Evolutionary conservation across 2,113 vertebrate genomes (phyloP), one percentile per base, ranked within the genome.

Genomic region (Zosterops lateralis): DNA sequence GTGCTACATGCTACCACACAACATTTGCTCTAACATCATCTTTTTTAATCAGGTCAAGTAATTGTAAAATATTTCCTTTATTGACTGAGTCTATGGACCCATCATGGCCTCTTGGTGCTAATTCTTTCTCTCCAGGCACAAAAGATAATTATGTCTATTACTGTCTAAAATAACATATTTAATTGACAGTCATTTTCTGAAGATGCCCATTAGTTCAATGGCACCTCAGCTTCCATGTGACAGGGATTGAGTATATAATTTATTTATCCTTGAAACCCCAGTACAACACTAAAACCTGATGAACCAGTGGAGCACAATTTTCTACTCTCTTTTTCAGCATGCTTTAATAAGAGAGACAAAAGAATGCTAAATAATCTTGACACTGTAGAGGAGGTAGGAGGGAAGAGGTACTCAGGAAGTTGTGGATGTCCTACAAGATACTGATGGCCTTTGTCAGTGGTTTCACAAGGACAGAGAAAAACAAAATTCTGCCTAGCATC

Each of bases 61-160:
- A 97, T 88, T 97, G 90, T 86, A 96, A 95, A 98, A 97, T 96
- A 95, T 97, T 90, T 97, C 95, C 83, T 97, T 97, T 97, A 96
- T 94, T 96, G 93, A 96, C 91, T 94, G 61, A 93, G 96, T 97
- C 94, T 96, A 71, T 97, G 93, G 96, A 97, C 81, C 90, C 90
- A 97, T 97, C 93, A 96, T 85, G 62, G 87, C 21, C 84, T 96
- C 92, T 95, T 71, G 92, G 87, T 67, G 67, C 44, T 88, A 91
- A 90, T 84, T 94, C 85, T 89, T 83, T 83, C 73, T 76, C 50
- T 91, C 53, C 32, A 81, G 79, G 71, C 88, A 91, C 72, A 89
- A 94, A 93, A 97, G 94, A 95, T 97, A 97, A 98, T 98, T 96
- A 92, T 48, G 96, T 97, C 91, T 96, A 96, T 97, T 97, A 96